These are phyloP conservation scores for Oreotrochilus melanogaster DNA, from an alignment of 2,113 vertebrate genomes.

Conservation along the genomic window DNA sequence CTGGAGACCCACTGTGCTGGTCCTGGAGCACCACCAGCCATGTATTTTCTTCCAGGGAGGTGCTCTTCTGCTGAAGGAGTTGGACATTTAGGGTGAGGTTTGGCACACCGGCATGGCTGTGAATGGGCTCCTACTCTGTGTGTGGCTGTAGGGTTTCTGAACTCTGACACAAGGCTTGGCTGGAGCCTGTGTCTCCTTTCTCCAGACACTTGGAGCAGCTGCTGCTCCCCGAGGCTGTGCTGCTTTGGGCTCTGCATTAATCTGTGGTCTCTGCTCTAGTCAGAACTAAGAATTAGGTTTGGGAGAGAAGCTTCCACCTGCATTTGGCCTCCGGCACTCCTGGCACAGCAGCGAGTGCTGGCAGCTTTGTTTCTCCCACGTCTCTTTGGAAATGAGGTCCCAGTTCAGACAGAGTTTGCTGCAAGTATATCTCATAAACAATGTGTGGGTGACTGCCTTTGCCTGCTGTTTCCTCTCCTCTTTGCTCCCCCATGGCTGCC, in stretches of 20 bases:
- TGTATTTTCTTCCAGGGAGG: background rate
- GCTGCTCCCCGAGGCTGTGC: background rate
- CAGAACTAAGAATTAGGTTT: rapidly evolving
- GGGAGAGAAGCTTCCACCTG: background rate
- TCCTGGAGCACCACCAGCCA: background rate
- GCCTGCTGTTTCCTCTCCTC: background rate
- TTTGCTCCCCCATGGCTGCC: background rate
- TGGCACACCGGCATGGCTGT: background rate
- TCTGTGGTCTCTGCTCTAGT: background rate
- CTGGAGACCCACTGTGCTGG: background rate
- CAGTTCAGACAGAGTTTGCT: background rate
- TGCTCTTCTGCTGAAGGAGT: background rate
- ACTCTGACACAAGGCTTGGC: rapidly evolving
- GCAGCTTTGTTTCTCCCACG: rapidly evolving
- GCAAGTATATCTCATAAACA: background rate
- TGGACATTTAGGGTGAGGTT: rapidly evolving
- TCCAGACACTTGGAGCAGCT: background rate
- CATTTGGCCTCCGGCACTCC: background rate
- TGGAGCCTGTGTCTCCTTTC: background rate
- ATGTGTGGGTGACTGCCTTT: background rate
- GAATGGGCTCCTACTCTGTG: rapidly evolving
- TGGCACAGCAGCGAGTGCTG: rapidly evolving
- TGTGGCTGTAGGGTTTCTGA: rapidly evolving
- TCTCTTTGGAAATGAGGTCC: background rate
- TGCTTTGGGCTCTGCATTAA: background rate